A percentile compares a stretch with the other conserved stretches of the same genome.
phyloP scores from a whole-genome alignment of 2,888 invertebrate genomes.

The Cryptus viduatorius region DNA sequence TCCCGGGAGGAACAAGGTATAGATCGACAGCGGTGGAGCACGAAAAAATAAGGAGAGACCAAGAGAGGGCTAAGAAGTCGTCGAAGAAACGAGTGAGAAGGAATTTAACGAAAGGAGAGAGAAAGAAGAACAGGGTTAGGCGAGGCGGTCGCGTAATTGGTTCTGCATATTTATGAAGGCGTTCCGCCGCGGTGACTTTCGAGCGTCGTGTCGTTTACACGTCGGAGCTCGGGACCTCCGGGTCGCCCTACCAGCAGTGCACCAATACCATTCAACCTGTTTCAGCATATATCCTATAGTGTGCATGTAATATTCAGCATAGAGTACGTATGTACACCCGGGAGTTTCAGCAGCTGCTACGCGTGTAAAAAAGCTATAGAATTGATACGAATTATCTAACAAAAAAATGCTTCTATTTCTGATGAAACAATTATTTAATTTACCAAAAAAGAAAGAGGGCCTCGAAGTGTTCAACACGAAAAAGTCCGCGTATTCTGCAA shows the following conservation, averaged over 20 bases:
- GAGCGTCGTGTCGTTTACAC: conserved; percentile 71
- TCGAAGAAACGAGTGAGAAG: conserved; percentile 14
- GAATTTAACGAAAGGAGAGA: conserved; percentile 47
- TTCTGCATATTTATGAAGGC: conserved; percentile 82
- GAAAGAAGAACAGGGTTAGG: conserved; percentile 53
- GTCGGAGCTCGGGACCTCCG: conserved; percentile 59
- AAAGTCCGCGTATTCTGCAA: too few species aligned
- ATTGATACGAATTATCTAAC: too few species aligned
- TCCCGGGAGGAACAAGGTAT: conserved; percentile 61
- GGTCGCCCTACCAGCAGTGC: conserved; percentile 7
- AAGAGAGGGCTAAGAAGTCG: conserved; percentile 43
- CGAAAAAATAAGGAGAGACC: conserved; percentile 46
- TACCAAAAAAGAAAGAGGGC: too few species aligned
- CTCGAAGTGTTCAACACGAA: too few species aligned
- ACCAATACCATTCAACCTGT: not conserved
- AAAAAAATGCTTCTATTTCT: too few species aligned
- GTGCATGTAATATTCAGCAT: too few species aligned
- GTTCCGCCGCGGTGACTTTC: conserved; percentile 69
- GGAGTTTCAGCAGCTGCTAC: too few species aligned
- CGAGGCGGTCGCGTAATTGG: conserved; percentile 77
- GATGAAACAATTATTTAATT: too few species aligned
- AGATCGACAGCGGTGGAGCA: conserved; percentile 63
- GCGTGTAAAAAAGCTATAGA: too few species aligned
- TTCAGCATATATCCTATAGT: not conserved
- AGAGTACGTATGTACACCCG: too few species aligned